Percentiles rank a stretch among this genome's conserved stretches.
These are phyloP conservation scores for Loxodonta africana DNA, from an alignment of 2,113 vertebrate species.

Conservation along the genomic window DNA sequence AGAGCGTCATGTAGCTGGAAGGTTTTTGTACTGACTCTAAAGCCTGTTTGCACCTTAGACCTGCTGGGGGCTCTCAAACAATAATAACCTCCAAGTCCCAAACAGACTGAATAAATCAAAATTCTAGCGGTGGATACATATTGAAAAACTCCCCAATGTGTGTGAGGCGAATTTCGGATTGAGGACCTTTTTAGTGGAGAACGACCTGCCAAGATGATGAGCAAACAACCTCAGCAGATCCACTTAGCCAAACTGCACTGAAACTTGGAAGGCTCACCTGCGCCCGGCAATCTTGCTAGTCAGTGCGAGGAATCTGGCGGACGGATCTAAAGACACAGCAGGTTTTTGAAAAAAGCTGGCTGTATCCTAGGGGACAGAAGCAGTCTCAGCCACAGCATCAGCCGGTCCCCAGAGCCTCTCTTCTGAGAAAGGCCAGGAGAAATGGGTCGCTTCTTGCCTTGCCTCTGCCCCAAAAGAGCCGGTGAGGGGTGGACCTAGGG, in stretches of 20 bases:
- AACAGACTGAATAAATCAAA: neutral
- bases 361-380: constrained; percentile 12
- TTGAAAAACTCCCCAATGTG: neutral
- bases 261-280: neutral
- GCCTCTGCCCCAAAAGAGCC: neutral
- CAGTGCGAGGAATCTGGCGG: neutral
- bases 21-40: neutral
- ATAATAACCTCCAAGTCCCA: neutral
- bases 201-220: neutral
- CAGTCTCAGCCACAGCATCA: neutral
- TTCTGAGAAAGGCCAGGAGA: neutral
- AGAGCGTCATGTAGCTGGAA: neutral
- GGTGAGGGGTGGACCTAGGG: neutral
- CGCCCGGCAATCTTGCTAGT: neutral
- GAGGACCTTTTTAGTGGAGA: neutral
- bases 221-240: neutral
- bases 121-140: neutral
- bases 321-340: neutral
- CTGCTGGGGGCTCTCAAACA: neutral
- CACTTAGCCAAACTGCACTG: neutral
- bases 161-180: neutral
- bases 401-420: neutral
- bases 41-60: neutral
- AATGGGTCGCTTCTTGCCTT: no score
- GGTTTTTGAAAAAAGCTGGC: neutral